Evolutionary conservation across 2,797 vertebrate genomes (phyloP).

Genomic region (Danionella dracula): DNA sequence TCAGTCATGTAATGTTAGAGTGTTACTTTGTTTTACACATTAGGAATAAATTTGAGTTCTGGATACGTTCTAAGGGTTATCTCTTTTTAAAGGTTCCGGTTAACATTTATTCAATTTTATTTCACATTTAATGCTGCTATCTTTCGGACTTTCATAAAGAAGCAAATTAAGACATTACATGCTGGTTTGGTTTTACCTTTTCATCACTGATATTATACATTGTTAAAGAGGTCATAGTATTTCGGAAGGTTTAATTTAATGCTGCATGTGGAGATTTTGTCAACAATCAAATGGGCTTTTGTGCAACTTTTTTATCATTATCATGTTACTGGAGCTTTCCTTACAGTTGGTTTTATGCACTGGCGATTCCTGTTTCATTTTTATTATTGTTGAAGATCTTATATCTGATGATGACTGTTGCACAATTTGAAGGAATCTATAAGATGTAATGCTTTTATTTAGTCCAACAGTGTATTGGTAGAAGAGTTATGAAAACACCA

Average conservation of each 20-base stretch:
- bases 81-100: too few relatives aligned
- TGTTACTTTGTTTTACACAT: too few relatives aligned
- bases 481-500: too few relatives aligned
- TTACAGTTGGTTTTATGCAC: background rate
- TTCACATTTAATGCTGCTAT: too few relatives aligned
- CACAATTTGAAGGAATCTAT: too few relatives aligned
- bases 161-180: conserved; percentile 16
- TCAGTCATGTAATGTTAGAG: too few relatives aligned
- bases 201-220: conserved; percentile 13
- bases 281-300: background rate
- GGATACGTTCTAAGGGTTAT: too few relatives aligned
- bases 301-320: background rate
- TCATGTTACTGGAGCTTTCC: background rate
- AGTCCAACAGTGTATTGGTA: background rate
- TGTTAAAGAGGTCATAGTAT: conserved; percentile 7
- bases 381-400: background rate
- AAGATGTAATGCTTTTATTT: too few relatives aligned
- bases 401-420: background rate
- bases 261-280: background rate
- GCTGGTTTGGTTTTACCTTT: background rate
- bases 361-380: background rate
- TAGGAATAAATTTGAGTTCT: too few relatives aligned
- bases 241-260: conserved; percentile 1
- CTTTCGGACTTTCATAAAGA: too few relatives aligned
- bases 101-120: too few relatives aligned